These are phyloP conservation scores for Drosophila mulleri DNA, from an alignment of 2,888 invertebrate species.

Conservation along the genomic window DNA sequence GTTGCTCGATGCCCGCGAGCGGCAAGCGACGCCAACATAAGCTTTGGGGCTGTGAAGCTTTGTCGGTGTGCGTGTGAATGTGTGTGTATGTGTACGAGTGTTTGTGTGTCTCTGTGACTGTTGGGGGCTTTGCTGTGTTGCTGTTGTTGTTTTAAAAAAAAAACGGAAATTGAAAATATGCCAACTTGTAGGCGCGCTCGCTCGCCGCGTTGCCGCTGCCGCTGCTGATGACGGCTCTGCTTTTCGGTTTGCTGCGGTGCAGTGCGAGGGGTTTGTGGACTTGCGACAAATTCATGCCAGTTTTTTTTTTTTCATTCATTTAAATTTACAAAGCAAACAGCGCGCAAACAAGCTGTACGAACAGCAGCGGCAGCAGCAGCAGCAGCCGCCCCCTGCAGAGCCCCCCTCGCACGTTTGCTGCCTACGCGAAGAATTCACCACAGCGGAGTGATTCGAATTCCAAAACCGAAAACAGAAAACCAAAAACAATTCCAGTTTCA, in stretches of 20 bases:
- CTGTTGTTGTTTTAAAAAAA: conserved; percentile 54
- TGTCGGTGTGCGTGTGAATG: conserved; percentile 37
- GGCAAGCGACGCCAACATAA: conserved; percentile 59
- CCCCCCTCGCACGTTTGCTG: conserved; percentile 19
- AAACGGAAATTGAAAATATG: conserved; percentile 85
- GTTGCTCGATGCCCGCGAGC: conserved; percentile 20
- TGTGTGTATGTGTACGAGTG: conserved; percentile 27
- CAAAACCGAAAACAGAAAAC: conserved; percentile 1
- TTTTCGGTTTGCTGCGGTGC: conserved; percentile 17
- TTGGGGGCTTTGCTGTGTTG: conserved; percentile 50
- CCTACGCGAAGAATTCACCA: conserved; percentile 51
- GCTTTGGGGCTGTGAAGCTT: conserved; percentile 67
- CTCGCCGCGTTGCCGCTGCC: conserved; percentile 40
- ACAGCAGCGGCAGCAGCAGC: conserved; percentile 3
- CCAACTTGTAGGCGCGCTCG: conserved; percentile 84
- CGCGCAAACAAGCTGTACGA: conserved; percentile 43
- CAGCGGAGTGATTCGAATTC: conserved; percentile 15
- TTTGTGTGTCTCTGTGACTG: conserved; percentile 33
- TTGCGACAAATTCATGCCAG: conserved; percentile 78
- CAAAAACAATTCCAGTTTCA: conserved; percentile 16
- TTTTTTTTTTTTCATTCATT: conserved; percentile 83
- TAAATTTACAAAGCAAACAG: conserved; percentile 78
- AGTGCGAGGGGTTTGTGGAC: conserved; percentile 26
- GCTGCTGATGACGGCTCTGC: conserved; percentile 25
- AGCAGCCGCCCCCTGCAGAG: conserved; percentile 46